A percentile compares a stretch with the other conserved stretches of the same genome.
These are phyloP conservation scores for Homarus americanus DNA, from an alignment of 1,140 invertebrate genomes.

Conservation along the genomic window DNA sequence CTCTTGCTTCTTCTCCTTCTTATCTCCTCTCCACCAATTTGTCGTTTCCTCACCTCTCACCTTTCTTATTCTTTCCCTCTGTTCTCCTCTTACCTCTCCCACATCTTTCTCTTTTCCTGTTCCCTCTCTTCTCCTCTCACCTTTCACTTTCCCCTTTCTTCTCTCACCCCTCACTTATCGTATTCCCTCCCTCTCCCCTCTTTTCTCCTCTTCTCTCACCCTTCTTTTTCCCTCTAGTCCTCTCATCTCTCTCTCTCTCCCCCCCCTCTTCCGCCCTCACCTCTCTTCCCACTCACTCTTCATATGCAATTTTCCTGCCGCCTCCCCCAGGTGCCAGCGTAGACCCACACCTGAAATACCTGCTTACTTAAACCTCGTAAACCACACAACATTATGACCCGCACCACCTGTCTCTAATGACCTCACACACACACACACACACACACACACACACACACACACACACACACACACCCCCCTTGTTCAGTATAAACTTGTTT, in stretches of 20 bases:
- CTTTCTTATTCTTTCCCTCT: background rate
- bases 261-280: background rate
- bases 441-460: constrained; percentile 25
- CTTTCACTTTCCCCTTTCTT: no score
- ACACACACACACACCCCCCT: background rate
- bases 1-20: no score
- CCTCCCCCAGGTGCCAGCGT: no score
- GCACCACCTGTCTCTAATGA: background rate
- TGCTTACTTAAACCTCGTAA: no score
- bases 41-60: background rate
- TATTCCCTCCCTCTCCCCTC: background rate
- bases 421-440: background rate
- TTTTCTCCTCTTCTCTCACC: background rate
- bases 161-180: background rate
- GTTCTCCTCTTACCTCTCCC: background rate
- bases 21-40: no score
- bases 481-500: no score
- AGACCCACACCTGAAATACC: no score
- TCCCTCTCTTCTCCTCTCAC: constrained; percentile 1
- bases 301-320: no score
- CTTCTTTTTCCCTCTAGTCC: background rate
- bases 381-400: no score
- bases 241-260: background rate
- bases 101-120: background rate
- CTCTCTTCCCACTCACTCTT: background rate